These are phyloP conservation scores for Thysanoteuthis rhombus DNA, from an alignment of 2,888 invertebrate genomes.

Conservation along the genomic window DNA sequence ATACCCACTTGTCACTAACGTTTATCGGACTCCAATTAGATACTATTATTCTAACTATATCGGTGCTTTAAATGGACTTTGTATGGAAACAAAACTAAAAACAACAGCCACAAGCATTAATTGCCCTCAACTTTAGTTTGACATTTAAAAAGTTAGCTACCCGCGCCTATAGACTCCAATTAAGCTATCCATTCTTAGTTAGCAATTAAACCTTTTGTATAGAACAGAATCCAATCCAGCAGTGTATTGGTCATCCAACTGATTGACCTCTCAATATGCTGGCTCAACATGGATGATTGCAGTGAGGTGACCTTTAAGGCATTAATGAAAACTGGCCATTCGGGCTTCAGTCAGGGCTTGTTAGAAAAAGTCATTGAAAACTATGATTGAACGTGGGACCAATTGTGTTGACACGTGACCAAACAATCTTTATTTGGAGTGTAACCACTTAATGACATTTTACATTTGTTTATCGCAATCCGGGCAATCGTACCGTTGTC, in stretches of 20 bases:
- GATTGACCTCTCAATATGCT: background rate
- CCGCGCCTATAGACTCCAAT: background rate
- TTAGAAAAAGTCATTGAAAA: background rate
- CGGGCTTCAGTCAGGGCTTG: background rate
- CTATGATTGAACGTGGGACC: background rate
- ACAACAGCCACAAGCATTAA: background rate
- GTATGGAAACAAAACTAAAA: background rate
- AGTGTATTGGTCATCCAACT: background rate
- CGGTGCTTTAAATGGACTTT: background rate
- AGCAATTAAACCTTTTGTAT: background rate
- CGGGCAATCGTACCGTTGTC: background rate
- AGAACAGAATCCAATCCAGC: background rate
- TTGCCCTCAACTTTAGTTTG: background rate
- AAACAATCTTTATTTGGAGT: background rate
- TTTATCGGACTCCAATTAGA: too few species aligned
- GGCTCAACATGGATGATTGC: background rate
- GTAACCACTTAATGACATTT: background rate
- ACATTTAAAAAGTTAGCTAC: background rate
- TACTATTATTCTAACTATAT: background rate
- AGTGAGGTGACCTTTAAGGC: background rate
- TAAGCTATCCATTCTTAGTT: background rate
- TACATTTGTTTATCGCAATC: background rate
- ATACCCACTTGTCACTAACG: too few species aligned
- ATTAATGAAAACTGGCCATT: background rate
- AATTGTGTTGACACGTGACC: slow-evolving; percentile 12